phyloP scores from a whole-genome alignment of 2,113 vertebrate genomes.

The Motacilla tschutschensis region DNA sequence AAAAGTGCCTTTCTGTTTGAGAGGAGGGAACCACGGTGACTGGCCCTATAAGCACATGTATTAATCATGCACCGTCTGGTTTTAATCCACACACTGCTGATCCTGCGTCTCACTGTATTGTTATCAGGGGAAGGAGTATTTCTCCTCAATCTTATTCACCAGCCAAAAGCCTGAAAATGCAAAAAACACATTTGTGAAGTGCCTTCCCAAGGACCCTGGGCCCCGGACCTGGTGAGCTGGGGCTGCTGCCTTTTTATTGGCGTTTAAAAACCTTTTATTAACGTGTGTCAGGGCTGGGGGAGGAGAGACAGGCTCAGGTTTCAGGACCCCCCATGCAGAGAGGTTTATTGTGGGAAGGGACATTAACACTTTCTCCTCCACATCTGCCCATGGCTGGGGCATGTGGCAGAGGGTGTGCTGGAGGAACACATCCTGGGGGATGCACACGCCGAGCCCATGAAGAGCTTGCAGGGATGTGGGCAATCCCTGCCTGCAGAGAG shows the following conservation, averaged over 20 bases:
- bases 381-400: slow-evolving; percentile 19
- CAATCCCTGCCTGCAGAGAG: neutral
- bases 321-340: slow-evolving; percentile 67
- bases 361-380: slow-evolving; percentile 71
- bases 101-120: slow-evolving; percentile 79
- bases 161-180: slow-evolving; percentile 80
- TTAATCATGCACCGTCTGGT: slow-evolving; percentile 83
- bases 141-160: slow-evolving; percentile 78
- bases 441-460: neutral
- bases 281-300: slow-evolving; percentile 63
- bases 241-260: slow-evolving; percentile 69
- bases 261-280: slow-evolving; percentile 70
- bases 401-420: slow-evolving; percentile 4
- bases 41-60: slow-evolving; percentile 77
- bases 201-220: slow-evolving; percentile 71
- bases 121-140: slow-evolving; percentile 79
- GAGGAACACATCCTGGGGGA: neutral
- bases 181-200: slow-evolving; percentile 79
- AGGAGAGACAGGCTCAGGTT: slow-evolving; percentile 62
- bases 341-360: slow-evolving; percentile 72
- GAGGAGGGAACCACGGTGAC: slow-evolving; percentile 77
- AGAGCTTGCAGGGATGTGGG: neutral
- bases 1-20: slow-evolving; percentile 64
- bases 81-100: slow-evolving; percentile 80
- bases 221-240: slow-evolving; percentile 65